Evolutionary conservation across 2,888 invertebrate genomes (phyloP), one percentile per base, ranked within the genome.

Genomic region (Xylota segnis): DNA sequence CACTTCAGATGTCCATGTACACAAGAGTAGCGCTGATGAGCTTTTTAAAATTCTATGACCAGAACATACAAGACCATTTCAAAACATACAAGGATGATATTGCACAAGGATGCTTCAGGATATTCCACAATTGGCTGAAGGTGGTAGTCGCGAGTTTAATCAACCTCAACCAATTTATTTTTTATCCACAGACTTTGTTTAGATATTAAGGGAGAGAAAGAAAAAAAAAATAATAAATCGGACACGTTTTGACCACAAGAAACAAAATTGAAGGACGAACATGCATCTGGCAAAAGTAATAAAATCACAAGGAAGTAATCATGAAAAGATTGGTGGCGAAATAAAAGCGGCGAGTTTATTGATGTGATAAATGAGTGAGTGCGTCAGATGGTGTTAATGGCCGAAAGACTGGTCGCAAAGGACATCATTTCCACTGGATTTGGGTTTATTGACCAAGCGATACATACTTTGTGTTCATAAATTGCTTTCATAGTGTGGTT

Each of bases 401-500:
- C 27, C 40, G 52, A 52, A 34, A 54, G 34, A 52, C 6, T 43
- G 66, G 43, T 65, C n/a, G 29, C 27, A 71, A 47, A 54, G 63
- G 18, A 37, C 71, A 71, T 71, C 71, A 65, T 47, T 58, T 71
- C 43, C 52, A 56, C n/a, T 52, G 77, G 47, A 54, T 77, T 70
- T 61, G 18, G 50, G 40, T 78, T 71, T 71, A 71, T 71, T 71
- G 56, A 61, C 50, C 68, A 47, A 47, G 29, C 10, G 68, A 71
- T n/a, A 45, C 3, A 32, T 70, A 40, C 56, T 43, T 71, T 71
- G 47, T n/a, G 23, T 37, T 34, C 32, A 56, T 54, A 43, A 70
- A 56, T 56, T 56, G 56, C 29, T 56, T 29, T 32, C 12, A 40
- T 56, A 45, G 40, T 54, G 56, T 54, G 40, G 27, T 14, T 23